Evolutionary conservation across 1,140 invertebrate genomes (phyloP), one percentile per base, ranked within the genome.

Genomic region (Sesamia nonagrioides): DNA sequence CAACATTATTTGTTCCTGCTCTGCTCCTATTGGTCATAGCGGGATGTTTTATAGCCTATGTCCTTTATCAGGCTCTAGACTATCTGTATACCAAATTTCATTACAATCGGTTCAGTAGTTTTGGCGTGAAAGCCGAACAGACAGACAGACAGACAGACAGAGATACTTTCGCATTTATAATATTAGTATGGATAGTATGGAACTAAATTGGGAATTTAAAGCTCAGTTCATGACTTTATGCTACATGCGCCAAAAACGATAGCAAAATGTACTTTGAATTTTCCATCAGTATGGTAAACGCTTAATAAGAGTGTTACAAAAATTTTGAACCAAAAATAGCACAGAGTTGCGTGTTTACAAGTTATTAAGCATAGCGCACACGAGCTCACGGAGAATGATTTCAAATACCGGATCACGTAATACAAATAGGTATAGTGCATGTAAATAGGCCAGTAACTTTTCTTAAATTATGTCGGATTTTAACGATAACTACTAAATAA

Each of bases 351-450:
- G 71, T 74, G 71, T n/a, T 60, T 5, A 27, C 9, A 7, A 33
- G 71, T 58, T 45, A 74, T 74, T 74, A 60, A 45, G 37, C 54
- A 21, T 8, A 45, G 54, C 54, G 18, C 40, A 71, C 68, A 71
- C 68, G 18, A 27, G 35, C 37, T 74, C 33, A 74, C 18, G 40
- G 37, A 40, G 40, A 74, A 74, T 60, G 52, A 74, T 74, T 74
- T 15, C 18, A 11, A 60, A 60, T 45, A 58, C 68, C 71, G 71
- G 54, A 74, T 74, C 35, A 74, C 71, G 35, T 74, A 74, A 60
- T 74, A 74, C 71, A 74, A 74, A 74, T 58, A 74, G 52, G 71
- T 58, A 37, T 60, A 58, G 18, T 27, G 54, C 71, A 74, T 74
- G 71, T 45, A 74, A 60, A 45, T 58, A 21, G 52, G 15, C n/a